Evolutionary conservation across 2,888 invertebrate species (phyloP).

Genomic region (Eucera pruinosa): DNA sequence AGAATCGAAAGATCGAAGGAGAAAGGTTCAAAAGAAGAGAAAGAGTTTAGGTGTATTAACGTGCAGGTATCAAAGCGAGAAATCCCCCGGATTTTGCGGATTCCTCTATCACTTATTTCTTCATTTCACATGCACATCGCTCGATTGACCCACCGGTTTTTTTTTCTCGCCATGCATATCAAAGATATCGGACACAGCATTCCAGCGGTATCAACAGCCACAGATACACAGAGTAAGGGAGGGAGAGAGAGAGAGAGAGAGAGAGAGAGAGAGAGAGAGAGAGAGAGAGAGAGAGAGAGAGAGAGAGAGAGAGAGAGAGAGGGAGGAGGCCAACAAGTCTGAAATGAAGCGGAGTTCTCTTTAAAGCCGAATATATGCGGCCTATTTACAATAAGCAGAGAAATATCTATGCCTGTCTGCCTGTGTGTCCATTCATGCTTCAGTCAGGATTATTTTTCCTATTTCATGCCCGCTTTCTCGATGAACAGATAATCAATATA

Average conservation of each 20-base stretch:
- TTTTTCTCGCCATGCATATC: conserved; percentile 27
- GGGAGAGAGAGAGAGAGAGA: too few species aligned
- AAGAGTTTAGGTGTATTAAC: too few species aligned
- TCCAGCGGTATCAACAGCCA: conserved; percentile 22
- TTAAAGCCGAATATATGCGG: conserved; percentile 35
- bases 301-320: too few species aligned
- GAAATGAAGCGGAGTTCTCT: conserved; percentile 39
- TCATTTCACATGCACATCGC: conserved; percentile 34
- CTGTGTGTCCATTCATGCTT: conserved; percentile 23
- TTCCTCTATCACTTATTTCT: conserved; percentile 33
- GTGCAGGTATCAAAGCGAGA: conserved; percentile 9
- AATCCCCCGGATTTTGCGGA: conserved; percentile 22
- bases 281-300: too few species aligned
- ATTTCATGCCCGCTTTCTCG: conserved; percentile 18
- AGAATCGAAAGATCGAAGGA: background rate
- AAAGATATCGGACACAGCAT: conserved; percentile 39
- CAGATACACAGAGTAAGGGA: background rate
- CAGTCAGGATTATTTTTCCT: conserved; percentile 15
- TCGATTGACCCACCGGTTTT: conserved; percentile 27
- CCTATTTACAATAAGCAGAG: conserved; percentile 42
- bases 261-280: too few species aligned
- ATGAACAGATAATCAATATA: conserved; percentile 3
- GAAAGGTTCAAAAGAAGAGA: too few species aligned
- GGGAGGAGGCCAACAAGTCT: background rate
- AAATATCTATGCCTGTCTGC: conserved; percentile 15